Conservation (phyloP, 1,140 invertebrate species). For the Frieseomelitta varia region DNA sequence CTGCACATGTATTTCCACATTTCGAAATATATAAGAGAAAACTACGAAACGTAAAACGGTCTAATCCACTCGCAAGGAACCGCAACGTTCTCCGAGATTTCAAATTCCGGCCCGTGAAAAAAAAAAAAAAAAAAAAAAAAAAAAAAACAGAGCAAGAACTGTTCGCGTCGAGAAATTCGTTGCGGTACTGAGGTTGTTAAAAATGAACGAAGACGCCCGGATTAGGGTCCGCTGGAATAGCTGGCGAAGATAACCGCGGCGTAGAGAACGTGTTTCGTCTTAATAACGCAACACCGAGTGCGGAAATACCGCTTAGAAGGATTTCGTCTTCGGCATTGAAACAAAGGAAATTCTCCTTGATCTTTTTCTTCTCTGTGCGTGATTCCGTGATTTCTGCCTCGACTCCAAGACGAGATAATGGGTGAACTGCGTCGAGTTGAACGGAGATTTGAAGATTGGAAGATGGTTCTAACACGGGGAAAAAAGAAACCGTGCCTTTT, state of each 20-base stretch:
- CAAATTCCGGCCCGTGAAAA: background rate
- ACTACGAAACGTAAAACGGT: background rate
- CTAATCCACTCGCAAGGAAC: background rate
- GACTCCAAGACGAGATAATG: background rate
- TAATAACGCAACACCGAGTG: conserved; percentile 1
- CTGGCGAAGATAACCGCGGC: background rate
- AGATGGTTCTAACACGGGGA: conserved; percentile 4
- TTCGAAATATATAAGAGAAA: background rate
- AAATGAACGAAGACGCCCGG: background rate
- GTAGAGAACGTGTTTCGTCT: background rate
- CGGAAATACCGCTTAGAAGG: background rate
- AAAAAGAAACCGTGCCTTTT: conserved; percentile 2
- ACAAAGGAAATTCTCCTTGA: conserved; percentile 25
- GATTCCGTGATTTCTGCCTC: conserved; percentile 8
- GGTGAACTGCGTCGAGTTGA: conserved; percentile 28
- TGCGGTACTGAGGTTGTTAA: background rate
- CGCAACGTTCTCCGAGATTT: background rate
- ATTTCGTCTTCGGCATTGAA: background rate
- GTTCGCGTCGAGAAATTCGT: background rate
- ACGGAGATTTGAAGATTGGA: conserved; percentile 35
- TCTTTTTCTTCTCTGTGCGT: background rate
- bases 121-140: too few species aligned
- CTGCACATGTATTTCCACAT: too few species aligned
- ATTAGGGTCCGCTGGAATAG: background rate
- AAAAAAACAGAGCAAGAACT: background rate